Evolutionary conservation across 2,797 vertebrate species (phyloP), one percentile per base, ranked within the genome.

Genomic region (Distichodus sexfasciatus): DNA sequence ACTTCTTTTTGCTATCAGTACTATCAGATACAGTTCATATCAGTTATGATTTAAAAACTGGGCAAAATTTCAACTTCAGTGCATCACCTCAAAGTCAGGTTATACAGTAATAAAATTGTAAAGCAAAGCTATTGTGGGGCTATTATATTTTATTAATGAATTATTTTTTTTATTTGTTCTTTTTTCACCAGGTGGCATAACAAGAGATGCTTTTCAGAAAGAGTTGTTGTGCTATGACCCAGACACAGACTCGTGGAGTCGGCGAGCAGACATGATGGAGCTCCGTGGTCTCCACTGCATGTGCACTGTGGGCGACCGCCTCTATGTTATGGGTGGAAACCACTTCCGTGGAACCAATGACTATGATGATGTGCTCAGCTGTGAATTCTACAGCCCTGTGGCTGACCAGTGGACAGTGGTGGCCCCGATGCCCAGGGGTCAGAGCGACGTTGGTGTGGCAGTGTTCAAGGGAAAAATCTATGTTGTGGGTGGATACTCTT

Each of bases 241-340:
- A 0, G 74, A 57, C 0, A 31, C 44, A 0, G 85, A 93, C 79
- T 14, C 43, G 0, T 93, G 92, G 92, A 83, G 76, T 12, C 88
- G 76, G 0, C 80, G 84, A 5, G 87, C 91, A 0, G 89, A 92
- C 84, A 93, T 93, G 92, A 83, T 40, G 35, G 91, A 92, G 43
- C 87, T 93, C 1, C 90, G 92, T 0, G 92, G 92, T 5, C 88
- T 93, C 1, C 92, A 93, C 83, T 93, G 92, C 85, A 93, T 93
- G 92, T 93, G 91, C 86, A 89, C 91, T 0, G 81, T 89, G 2
- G 90, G 72, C 0, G 89, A 92, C 71, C 81, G 74, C 29, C 91
- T 93, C 75, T 93, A 90, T 19, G 92, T 93, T 24, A 92, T 93
- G 87, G 92, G 92, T 0, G 92, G 91, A 35, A 93, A 93, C 66